Evolutionary conservation across 2,888 invertebrate species (phyloP).

Genomic region (Troides helena): DNA sequence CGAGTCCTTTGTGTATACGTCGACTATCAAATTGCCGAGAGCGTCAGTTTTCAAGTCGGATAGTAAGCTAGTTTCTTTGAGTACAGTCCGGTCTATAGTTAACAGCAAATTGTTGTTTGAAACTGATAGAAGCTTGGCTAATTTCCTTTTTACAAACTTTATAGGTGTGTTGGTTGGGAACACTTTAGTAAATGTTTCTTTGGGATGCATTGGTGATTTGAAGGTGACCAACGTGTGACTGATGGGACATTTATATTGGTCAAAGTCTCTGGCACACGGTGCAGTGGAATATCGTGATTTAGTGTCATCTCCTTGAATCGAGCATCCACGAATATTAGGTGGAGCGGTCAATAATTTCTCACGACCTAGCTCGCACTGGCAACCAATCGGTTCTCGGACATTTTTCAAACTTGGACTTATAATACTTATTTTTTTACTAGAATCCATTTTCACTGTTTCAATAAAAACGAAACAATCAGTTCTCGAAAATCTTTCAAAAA

Average conservation of each 20-base stretch:
- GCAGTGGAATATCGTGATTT: constrained; percentile 61
- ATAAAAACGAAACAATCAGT: constrained; percentile 17
- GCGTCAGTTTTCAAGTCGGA: constrained; percentile 66
- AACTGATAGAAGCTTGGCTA: constrained; percentile 64
- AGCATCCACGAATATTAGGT: constrained; percentile 52
- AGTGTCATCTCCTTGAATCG: constrained; percentile 46
- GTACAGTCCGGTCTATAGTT: constrained; percentile 66
- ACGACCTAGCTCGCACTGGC: constrained; percentile 72
- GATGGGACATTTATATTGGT: constrained; percentile 63
- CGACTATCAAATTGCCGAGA: constrained; percentile 63
- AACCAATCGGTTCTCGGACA: constrained; percentile 51
- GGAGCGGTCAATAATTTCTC: constrained; percentile 72
- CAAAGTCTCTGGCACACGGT: constrained; percentile 58
- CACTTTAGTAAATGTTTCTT: constrained; percentile 66
- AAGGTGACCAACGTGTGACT: constrained; percentile 68
- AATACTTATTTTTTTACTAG: constrained; percentile 42
- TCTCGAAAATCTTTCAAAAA: constrained; percentile 21
- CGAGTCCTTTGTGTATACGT: constrained; percentile 70
- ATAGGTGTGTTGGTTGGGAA: constrained; percentile 69
- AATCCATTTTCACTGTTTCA: constrained; percentile 40
- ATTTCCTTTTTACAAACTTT: constrained; percentile 68
- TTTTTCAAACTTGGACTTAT: constrained; percentile 53
- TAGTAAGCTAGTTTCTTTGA: constrained; percentile 62
- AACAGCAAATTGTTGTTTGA: constrained; percentile 63
- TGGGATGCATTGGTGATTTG: constrained; percentile 62